Evolutionary conservation across 2,797 vertebrate genomes (phyloP).

Genomic region (Calcarius lapponicus): DNA sequence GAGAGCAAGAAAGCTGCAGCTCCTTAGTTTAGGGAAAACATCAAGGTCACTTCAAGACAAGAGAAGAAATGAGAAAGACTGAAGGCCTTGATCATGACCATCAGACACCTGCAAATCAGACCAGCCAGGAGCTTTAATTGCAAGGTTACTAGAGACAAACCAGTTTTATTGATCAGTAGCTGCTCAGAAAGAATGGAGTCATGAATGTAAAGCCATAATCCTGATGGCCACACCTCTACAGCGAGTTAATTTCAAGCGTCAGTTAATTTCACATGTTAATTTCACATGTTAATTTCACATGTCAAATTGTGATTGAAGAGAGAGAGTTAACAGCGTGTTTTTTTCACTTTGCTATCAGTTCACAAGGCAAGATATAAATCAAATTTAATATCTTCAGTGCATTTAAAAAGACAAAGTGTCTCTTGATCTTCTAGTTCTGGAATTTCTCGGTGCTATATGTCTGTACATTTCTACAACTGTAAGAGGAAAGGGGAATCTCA

Average conservation of each 20-base stretch:
- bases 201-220: not conserved
- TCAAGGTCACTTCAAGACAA: not conserved
- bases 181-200: accelerated
- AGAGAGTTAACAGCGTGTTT: not conserved
- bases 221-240: not conserved
- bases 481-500: not conserved
- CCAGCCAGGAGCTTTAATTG: not conserved
- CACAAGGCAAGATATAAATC: not conserved
- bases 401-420: not conserved
- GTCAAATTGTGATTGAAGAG: not conserved
- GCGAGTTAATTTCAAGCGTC: not conserved
- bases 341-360: not conserved
- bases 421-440: not conserved
- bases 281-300: too few species aligned
- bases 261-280: too few species aligned
- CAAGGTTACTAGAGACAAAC: not conserved
- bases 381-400: not conserved
- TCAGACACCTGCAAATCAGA: not conserved
- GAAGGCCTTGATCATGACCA: not conserved
- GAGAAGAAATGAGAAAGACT: not conserved
- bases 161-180: not conserved
- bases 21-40: not conserved
- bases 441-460: not conserved
- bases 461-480: not conserved
- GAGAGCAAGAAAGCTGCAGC: not conserved